A percentile compares a stretch with the other conserved stretches of the same genome.
phyloP scores from a whole-genome alignment of 2,797 vertebrate species.

The Thaleichthys pacificus region DNA sequence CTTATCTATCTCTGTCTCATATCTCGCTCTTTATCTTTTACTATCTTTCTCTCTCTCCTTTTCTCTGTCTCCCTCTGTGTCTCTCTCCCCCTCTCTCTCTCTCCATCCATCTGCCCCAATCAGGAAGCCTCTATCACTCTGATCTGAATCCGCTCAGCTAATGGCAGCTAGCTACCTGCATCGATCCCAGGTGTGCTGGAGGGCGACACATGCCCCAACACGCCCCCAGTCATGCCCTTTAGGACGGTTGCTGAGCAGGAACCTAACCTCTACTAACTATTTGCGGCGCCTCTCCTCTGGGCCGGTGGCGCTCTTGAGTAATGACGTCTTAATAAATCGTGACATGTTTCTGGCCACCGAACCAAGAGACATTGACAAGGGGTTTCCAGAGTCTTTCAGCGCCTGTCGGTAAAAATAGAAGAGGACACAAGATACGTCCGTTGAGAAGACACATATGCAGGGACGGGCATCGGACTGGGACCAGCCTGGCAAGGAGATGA shows the following conservation, averaged over 20 bases:
- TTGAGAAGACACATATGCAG: conserved; percentile 43
- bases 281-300: not conserved
- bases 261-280: not conserved
- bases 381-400: conserved; percentile 75
- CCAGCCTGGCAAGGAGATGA: not conserved
- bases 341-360: conserved; percentile 64
- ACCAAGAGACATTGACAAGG: conserved; percentile 72
- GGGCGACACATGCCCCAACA: not conserved
- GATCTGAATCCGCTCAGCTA: conserved; percentile 58
- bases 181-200: conserved; percentile 40
- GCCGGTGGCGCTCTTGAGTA: conserved; percentile 54
- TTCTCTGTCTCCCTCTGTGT: conserved; percentile 3
- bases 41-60: not conserved
- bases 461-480: conserved; percentile 46
- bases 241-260: not conserved
- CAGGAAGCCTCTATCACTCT: conserved; percentile 35
- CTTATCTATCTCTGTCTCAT: conserved; percentile 9
- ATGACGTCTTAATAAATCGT: conserved; percentile 79
- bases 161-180: conserved; percentile 55
- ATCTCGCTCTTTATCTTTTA: not conserved
- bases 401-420: conserved; percentile 71
- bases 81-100: not conserved
- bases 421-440: conserved; percentile 64
- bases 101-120: conserved; percentile 26
- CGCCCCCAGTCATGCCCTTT: not conserved